Base-by-base conservation (phyloP, 2,797 vertebrate species). In the Danio tinwini region DNA sequence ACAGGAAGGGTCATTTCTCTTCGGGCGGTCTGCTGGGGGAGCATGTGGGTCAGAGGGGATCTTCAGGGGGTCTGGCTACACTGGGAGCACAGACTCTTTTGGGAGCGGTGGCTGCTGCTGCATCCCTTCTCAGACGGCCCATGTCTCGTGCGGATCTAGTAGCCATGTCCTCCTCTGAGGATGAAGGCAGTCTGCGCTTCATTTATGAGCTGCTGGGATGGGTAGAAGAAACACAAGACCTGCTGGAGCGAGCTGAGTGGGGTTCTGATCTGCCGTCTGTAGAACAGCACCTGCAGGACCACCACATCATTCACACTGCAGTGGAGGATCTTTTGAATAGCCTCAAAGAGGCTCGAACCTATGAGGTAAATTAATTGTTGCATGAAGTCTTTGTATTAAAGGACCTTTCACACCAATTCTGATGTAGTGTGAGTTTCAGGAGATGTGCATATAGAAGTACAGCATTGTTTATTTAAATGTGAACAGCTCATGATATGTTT, bases 181-280 rank as follows among this genome's bases (percentile, higher is more conserved):
- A 99, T 0, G 97, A 99, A 81, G 97, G 97, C 72, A 98, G 92
- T 88, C 94, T 99, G 74, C 94, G 97, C 86, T 99, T 98, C 47
- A 96, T 99, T 83, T 99, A 99, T 3, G 98, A 99, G 88, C 93
- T 99, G 83, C 95, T 99, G 6, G 96, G 98, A 76, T 99, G 97
- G 98, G 98, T 99, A 87, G 98, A 99, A 89, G 97, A 98, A 88
- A 96, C 96, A 7, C 98, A 99, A 95, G 96, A 97, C 86, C 93
- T 96, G 17, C 56, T 99, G 89, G 96, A 99, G 83, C 91, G 92
- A 1, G 95, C 97, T 0, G 98, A 99, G 52, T 99, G 98, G 98
- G 98, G 98, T 1, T 95, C 88, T 0, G 98, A 99, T 84, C 91
- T 99, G 44, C 96, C 97, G 0, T 96, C 96, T 0, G 98, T 99